Base-by-base conservation (phyloP, 2,797 vertebrate species). In the Ptychadena robeensis region DNA sequence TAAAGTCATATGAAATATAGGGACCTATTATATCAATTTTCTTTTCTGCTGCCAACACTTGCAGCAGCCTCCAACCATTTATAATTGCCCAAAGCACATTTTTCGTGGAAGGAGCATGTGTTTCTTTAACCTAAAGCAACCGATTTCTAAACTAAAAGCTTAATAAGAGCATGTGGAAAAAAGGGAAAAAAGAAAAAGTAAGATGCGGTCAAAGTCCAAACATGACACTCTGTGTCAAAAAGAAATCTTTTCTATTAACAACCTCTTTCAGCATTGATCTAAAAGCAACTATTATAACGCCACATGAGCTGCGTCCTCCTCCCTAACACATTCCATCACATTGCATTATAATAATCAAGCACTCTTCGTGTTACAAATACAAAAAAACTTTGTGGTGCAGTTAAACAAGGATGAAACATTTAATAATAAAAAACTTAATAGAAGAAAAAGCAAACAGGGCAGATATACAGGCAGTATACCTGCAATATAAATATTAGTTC, bases 61-160 rank as follows among this genome's bases (percentile, higher is more conserved):
- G 15, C 73, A 68, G 44, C 22, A 59, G 69, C 68, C 38, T 64
- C 35, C 11, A 76, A 35, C 59, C 57, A 73, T 67, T 68, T 80
- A 84, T 79, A 84, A 84, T 84, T 84, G 82, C 70, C 61, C 64
- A 32, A 59, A 69, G 59, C 12, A 28, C 40, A 57, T 83, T 79
- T 76, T 79, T 80, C 38, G 63, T 63, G 44, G 44, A 53, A 37
- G 1, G 40, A 67, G 63, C 70, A 28, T 57, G 53, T 28, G 63
- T 82, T 74, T 66, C 35, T 48, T 59, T 73, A 83, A 73, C 68
- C 82, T 74, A 73, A 61, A 79, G 66, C 63, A 84, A 72, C 37
- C 31, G 34, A 40, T 72, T 53, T 22, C 34, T 30, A 79, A 72
- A 79, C 32, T 38, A 65, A 73, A 66, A 79, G 69, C 61, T 30